These are phyloP conservation scores for Prorops nasuta DNA, from an alignment of 1,140 invertebrate species.

Conservation along the genomic window DNA sequence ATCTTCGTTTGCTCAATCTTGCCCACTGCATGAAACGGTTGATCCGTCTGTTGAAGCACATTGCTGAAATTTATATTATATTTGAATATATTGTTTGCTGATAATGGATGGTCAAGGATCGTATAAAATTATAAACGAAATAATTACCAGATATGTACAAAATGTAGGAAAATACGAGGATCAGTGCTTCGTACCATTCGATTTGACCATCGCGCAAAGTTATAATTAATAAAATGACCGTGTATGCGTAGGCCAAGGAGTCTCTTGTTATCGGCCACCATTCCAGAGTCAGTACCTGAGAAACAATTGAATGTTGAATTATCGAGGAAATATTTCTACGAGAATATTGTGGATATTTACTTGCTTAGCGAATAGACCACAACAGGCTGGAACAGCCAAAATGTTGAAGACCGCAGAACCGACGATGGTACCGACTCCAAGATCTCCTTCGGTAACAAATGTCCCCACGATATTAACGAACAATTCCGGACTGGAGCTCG, in stretches of 20 bases:
- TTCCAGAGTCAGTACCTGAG: slow-evolving; percentile 61
- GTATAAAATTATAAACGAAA: not conserved
- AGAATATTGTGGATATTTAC: too few species aligned
- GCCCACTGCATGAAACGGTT: slow-evolving; percentile 31
- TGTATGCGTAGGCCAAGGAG: slow-evolving; percentile 63
- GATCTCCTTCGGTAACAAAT: slow-evolving; percentile 62
- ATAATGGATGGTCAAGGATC: not conserved
- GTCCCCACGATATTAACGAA: slow-evolving; percentile 60
- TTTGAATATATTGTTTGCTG: too few species aligned
- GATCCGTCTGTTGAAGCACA: slow-evolving; percentile 50
- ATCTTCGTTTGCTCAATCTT: slow-evolving; percentile 30
- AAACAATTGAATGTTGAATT: not conserved
- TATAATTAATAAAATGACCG: slow-evolving; percentile 63
- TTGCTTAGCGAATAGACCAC: slow-evolving; percentile 62
- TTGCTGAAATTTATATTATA: slow-evolving; percentile 40
- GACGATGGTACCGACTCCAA: slow-evolving; percentile 67
- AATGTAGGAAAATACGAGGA: slow-evolving; percentile 58
- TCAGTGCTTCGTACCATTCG: slow-evolving; percentile 64
- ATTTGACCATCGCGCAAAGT: slow-evolving; percentile 63
- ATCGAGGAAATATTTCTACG: not conserved
- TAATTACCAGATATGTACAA: slow-evolving; percentile 58
- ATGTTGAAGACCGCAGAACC: slow-evolving; percentile 73
- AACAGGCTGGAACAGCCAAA: slow-evolving; percentile 67
- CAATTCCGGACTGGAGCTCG: slow-evolving; percentile 65
- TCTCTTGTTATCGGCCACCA: slow-evolving; percentile 71